Evolutionary conservation across 2,888 invertebrate genomes (phyloP), one percentile per base, ranked within the genome.

Genomic region (Drosophila mettleri): DNA sequence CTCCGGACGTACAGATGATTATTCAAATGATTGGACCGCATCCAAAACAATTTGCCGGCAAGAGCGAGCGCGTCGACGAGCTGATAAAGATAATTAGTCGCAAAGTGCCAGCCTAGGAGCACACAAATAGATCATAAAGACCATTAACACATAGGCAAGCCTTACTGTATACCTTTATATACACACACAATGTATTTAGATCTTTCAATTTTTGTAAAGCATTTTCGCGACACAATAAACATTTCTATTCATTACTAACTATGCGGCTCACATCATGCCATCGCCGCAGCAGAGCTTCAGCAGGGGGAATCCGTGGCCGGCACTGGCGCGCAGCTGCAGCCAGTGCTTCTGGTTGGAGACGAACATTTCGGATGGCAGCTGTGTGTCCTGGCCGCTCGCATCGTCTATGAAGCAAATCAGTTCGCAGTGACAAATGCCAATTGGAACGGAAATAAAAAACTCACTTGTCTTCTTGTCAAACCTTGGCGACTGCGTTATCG

Each of bases 11-110:
- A 78, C 97, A 97, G 38, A 97, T 97, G 91, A 94, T 98, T 69
- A 95, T 98, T 74, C 96, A 97, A 91, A 96, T 98, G 95, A 96
- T 98, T 89, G 98, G 98, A 22, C 98, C 98, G 10, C 95, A 96
- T 92, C 97, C 98, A 46, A 94, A 94, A 86, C 95, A 95, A 88
- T 97, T 97, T 93, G 94, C 95, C 89, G 97, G 97, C 39, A 94
- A 94, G 65, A 97, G 97, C 68, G 94, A 94, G 79, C 94, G 97
- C 80, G 93, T 97, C 68, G 97, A 98, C 92, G 95, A 95, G 83
- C 94, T 97, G 79, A 95, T 98, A 80, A 95, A 96, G 76, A 93
- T 95, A 82, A 95, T 97, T 78, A 93, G 94, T 92, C 93, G 94
- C 90, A 95, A 94, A 90, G 92, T 95, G 78, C 95, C 91, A 31